These are phyloP conservation scores for Hyalella azteca DNA, from an alignment of 2,888 invertebrate species.

Conservation along the genomic window DNA sequence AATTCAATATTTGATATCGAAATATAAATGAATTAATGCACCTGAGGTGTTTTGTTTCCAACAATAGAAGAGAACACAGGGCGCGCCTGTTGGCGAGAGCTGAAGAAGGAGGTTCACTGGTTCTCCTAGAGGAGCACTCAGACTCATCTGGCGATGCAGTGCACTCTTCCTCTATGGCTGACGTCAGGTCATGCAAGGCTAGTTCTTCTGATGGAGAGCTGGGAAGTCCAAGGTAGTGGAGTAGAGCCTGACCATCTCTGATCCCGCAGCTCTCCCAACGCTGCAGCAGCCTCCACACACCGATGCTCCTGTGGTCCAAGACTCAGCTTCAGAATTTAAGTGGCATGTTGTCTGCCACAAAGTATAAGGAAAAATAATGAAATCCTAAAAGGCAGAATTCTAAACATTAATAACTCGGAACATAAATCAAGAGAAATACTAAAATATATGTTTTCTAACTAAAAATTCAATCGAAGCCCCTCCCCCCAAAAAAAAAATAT, in stretches of 20 bases:
- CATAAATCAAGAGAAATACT: no score
- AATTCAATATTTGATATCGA: no score
- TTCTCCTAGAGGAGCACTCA: neutral
- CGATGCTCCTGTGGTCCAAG: conserved; percentile 11
- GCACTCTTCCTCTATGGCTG: conserved; percentile 67
- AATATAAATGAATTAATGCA: no score
- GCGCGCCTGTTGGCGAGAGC: neutral
- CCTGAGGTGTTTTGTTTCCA: conserved; percentile 51
- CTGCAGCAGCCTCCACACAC: conserved; percentile 45
- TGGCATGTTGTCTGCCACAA: no score
- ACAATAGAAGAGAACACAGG: conserved; percentile 41
- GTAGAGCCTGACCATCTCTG: conserved; percentile 66
- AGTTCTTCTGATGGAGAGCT: conserved; percentile 65
- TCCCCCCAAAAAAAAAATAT: no score
- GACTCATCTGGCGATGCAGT: conserved; percentile 31
- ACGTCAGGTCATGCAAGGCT: conserved; percentile 71
- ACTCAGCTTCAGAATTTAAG: neutral
- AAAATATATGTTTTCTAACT: no score
- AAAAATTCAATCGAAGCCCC: no score
- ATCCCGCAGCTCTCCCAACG: conserved; percentile 70
- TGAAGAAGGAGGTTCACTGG: conserved; percentile 16
- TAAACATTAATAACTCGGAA: no score
- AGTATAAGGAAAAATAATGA: no score
- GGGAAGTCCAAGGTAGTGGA: conserved; percentile 74
- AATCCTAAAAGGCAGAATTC: no score